A percentile compares a stretch with the other conserved stretches of the same genome.
These are phyloP conservation scores for Eupithecia abbreviata DNA, from an alignment of 2,888 invertebrate species.

Conservation along the genomic window DNA sequence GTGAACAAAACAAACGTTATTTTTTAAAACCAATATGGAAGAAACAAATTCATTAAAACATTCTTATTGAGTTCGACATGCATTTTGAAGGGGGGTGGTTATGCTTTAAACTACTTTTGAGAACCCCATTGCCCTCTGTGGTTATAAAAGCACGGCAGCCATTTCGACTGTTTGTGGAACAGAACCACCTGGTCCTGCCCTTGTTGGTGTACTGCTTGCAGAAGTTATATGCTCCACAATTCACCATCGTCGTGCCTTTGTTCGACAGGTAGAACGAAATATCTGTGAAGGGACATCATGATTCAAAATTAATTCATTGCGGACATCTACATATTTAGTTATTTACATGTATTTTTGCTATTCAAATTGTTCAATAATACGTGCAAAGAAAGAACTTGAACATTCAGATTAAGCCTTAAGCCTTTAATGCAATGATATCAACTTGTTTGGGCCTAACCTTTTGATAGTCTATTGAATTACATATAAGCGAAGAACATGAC, in stretches of 20 bases:
- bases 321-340: not conserved
- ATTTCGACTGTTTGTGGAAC: slow-evolving; percentile 45
- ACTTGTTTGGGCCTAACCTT: too few species aligned
- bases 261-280: slow-evolving; percentile 19
- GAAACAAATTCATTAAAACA: not conserved
- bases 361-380: too few species aligned
- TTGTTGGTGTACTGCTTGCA: slow-evolving; percentile 28
- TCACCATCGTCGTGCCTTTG: slow-evolving; percentile 26
- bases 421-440: too few species aligned
- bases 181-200: slow-evolving; percentile 43
- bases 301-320: not conserved
- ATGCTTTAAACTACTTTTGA: slow-evolving; percentile 23
- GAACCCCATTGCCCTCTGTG: slow-evolving; percentile 32
- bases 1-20: not conserved
- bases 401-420: too few species aligned
- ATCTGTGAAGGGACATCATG: slow-evolving; percentile 8
- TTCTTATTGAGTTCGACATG: not conserved
- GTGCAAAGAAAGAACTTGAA: too few species aligned
- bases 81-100: slow-evolving; percentile 27
- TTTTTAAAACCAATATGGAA: not conserved
- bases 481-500: not conserved
- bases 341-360: too few species aligned
- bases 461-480: too few species aligned
- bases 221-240: slow-evolving; percentile 25
- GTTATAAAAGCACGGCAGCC: slow-evolving; percentile 46